Conservation (phyloP, 1,140 invertebrate species). For the Rhyzopertha dominica region DNA sequence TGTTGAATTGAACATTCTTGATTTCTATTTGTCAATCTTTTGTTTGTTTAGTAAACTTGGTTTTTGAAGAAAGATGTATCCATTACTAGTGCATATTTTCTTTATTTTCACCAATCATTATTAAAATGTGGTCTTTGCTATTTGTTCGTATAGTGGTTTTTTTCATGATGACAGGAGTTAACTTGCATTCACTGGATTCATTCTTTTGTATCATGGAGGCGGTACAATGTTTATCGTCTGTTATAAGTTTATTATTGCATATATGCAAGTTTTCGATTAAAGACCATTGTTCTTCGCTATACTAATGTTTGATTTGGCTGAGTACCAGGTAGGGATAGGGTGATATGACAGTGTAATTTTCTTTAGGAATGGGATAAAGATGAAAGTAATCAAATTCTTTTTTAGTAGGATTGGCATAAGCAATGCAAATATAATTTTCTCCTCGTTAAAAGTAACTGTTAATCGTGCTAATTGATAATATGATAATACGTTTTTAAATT, state of each 20-base stretch:
- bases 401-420: constrained; percentile 1
- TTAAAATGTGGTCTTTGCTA: not conserved
- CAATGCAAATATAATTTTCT: constrained; percentile 3
- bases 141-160: not conserved
- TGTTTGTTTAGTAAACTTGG: constrained; percentile 2
- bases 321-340: constrained; percentile 3
- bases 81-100: not conserved
- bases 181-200: not conserved
- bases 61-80: too few relatives aligned
- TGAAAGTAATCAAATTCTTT: constrained; percentile 6
- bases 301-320: not conserved
- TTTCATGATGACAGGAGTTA: constrained; percentile 2
- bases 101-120: constrained; percentile 1
- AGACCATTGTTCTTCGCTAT: not conserved
- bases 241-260: constrained; percentile 2
- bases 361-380: constrained; percentile 4
- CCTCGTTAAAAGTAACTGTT: not conserved
- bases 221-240: constrained; percentile 3
- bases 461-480: not conserved
- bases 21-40: too few relatives aligned
- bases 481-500: constrained; percentile 1
- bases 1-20: too few relatives aligned
- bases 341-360: constrained; percentile 4
- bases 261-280: constrained; percentile 2
- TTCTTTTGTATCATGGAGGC: not conserved